Evolutionary conservation across 2,888 invertebrate species (phyloP).

Genomic region (Phrixothrix hirtus): DNA sequence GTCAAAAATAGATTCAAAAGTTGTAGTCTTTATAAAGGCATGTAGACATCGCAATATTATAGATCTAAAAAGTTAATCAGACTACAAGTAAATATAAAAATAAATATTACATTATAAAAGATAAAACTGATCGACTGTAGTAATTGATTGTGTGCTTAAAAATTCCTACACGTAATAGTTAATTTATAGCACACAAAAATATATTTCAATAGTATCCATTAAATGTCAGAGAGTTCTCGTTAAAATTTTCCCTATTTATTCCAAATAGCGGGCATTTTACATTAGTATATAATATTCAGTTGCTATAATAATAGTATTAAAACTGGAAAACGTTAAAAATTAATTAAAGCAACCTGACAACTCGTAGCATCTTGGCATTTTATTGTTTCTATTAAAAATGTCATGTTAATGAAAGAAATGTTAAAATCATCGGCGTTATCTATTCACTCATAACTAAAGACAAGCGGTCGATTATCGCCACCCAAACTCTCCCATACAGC

Average conservation of each 20-base stretch:
- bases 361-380: not conserved
- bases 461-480: slow-evolving; percentile 50
- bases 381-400: not conserved
- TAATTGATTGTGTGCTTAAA: not conserved
- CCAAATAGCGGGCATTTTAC: not conserved
- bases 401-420: not conserved
- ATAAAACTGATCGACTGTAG: too few species aligned
- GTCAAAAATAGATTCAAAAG: not conserved
- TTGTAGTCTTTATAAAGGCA: too few species aligned
- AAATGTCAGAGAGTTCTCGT: not conserved
- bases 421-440: slow-evolving; percentile 8
- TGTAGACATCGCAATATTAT: not conserved
- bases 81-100: too few species aligned
- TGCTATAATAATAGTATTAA: too few species aligned
- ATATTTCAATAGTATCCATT: not conserved
- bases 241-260: not conserved
- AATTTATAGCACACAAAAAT: not conserved
- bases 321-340: too few species aligned
- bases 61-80: not conserved
- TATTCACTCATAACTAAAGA: slow-evolving; percentile 29
- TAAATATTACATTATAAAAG: too few species aligned
- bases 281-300: not conserved
- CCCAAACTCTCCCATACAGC: slow-evolving; percentile 37
- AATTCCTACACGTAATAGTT: not conserved
- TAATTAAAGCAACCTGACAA: too few species aligned